Percentiles rank a stretch among this genome's conserved stretches.
These are phyloP conservation scores for Temnothorax longispinosus DNA, from an alignment of 1,140 invertebrate species.

Conservation along the genomic window DNA sequence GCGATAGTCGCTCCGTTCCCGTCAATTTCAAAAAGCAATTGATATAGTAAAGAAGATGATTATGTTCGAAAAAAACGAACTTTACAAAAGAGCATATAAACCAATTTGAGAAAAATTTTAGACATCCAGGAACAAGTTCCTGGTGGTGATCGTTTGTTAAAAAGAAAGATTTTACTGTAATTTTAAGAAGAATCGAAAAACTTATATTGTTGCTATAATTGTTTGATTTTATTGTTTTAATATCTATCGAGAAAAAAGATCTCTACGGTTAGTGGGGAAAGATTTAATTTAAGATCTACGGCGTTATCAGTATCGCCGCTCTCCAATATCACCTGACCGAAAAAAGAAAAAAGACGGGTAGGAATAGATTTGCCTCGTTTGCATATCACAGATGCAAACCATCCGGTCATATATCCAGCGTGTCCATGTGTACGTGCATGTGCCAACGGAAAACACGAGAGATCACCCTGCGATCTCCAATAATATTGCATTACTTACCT, in stretches of 20 bases:
- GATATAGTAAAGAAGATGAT: too few relatives aligned
- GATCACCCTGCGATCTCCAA: slow-evolving; percentile 64
- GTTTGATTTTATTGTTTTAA: background rate
- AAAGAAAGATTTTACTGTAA: too few relatives aligned
- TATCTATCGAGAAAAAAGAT: background rate
- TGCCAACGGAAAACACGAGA: slow-evolving; percentile 11
- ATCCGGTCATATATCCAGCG: slow-evolving; percentile 6
- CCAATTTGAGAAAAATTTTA: too few relatives aligned
- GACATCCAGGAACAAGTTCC: too few relatives aligned
- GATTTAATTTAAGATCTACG: background rate
- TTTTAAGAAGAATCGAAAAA: too few relatives aligned
- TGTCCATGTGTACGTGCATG: background rate
- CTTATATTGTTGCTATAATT: too few relatives aligned
- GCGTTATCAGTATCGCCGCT: slow-evolving; percentile 13
- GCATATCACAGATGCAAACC: slow-evolving; percentile 57
- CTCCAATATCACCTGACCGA: slow-evolving; percentile 29
- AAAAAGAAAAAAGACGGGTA: background rate
- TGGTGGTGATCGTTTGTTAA: too few relatives aligned
- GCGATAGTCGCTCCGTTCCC: too few relatives aligned
- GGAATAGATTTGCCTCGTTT: slow-evolving; percentile 43
- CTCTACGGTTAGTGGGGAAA: background rate
- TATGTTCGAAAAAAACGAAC: too few relatives aligned
- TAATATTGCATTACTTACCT: slow-evolving; percentile 69
- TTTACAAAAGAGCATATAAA: too few relatives aligned
- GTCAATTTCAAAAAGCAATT: too few relatives aligned